A percentile compares a stretch with the other conserved stretches of the same genome.
These are phyloP conservation scores for Phengaris alcon DNA, from an alignment of 2,888 invertebrate genomes.

Conservation along the genomic window DNA sequence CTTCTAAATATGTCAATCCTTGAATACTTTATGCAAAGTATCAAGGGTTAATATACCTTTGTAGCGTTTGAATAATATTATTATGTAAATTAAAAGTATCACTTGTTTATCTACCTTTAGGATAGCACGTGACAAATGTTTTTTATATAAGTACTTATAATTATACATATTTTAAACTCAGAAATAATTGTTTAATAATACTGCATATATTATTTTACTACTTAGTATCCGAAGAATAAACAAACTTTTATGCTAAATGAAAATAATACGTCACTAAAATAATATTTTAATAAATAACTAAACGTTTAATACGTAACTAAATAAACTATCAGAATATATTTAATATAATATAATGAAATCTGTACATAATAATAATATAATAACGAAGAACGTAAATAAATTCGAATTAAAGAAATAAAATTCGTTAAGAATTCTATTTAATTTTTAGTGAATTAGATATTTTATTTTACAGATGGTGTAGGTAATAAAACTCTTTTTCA, in stretches of 20 bases:
- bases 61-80: background rate
- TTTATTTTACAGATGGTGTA: no score
- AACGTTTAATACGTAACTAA: background rate
- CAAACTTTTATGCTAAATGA: no score
- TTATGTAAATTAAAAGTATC: background rate
- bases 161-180: no score
- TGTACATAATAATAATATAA: background rate
- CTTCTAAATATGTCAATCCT: background rate
- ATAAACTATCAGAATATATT: background rate
- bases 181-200: no score
- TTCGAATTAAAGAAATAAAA: background rate
- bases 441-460: no score
- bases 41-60: background rate
- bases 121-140: background rate
- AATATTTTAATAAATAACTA: background rate
- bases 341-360: background rate
- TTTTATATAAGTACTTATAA: no score
- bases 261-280: background rate
- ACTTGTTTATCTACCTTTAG: background rate
- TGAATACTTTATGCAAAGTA: slow-evolving; percentile 8
- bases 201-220: no score
- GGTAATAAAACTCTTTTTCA: no score
- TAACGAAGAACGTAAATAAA: background rate
- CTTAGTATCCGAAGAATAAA: no score
- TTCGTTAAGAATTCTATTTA: background rate